phyloP scores from a whole-genome alignment of 1,140 invertebrate genomes.

The Panulirus ornatus region DNA sequence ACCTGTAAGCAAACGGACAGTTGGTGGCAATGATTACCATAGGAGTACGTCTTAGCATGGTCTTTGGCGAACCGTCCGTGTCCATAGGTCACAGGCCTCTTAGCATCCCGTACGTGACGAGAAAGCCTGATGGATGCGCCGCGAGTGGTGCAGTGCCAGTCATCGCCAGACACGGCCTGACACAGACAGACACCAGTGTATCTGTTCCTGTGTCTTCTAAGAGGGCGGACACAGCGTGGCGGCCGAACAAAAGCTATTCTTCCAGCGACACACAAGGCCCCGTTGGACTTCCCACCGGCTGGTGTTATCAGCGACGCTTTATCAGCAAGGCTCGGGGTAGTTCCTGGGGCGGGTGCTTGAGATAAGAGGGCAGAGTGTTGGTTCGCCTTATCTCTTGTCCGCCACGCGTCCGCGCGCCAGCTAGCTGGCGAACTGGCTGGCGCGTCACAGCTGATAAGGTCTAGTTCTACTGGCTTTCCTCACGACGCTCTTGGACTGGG shows the following conservation, averaged over 20 bases:
- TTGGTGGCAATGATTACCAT: not conserved
- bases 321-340: slow-evolving; percentile 15
- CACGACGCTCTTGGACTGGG: not conserved
- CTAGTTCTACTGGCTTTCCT: not conserved
- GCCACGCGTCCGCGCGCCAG: slow-evolving; percentile 10
- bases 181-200: not conserved
- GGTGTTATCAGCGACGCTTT: slow-evolving; percentile 17
- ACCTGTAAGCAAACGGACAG: not conserved
- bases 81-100: not conserved
- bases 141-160: not conserved
- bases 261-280: not conserved
- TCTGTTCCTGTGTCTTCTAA: not conserved
- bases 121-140: not conserved
- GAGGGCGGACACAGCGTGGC: not conserved
- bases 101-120: not conserved
- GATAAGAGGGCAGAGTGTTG: slow-evolving; percentile 13
- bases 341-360: slow-evolving; percentile 32
- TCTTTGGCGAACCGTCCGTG: not conserved
- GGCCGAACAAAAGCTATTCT: slow-evolving; percentile 26
- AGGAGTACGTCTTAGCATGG: not conserved
- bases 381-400: slow-evolving; percentile 19
- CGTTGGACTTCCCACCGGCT: not conserved
- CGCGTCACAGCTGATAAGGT: not conserved
- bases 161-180: not conserved
- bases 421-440: not conserved